Evolutionary conservation across 2,888 invertebrate genomes (phyloP), one percentile per base, ranked within the genome.

Genomic region (Galerucella pusilla): DNA sequence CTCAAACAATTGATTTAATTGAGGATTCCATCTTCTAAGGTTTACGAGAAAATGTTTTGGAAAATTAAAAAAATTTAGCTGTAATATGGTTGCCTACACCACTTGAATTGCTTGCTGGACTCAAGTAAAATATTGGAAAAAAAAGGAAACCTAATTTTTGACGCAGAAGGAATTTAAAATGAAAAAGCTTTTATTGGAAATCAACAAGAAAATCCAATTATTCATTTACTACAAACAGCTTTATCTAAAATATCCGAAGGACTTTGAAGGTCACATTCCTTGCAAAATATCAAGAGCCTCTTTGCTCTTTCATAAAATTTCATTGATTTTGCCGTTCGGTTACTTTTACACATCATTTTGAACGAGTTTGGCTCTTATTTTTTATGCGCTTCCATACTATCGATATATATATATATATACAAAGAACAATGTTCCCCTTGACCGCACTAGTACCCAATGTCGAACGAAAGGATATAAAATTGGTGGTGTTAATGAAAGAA

Each of bases 401-500:
- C 60, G 60, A 12, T n/a, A n/a, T n/a, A n/a, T n/a, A 3, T 28
- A 28, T 28, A 28, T 28, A 1, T 1, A 28, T 60, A 28, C 60
- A 28, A 60, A 60, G 14, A 52, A 20, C 11, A 12, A 60, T 60
- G 28, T 60, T 60, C 28, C 28, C 25, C 60, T 28, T 60, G 60
- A 60, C 60, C 60, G 4, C 25, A 11, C 9, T 6, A 20, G 12
- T 60, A 35, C 7, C 7, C 35, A 60, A 60, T 35, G 63, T 25
- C 63, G 10, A 42, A 28, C 42, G 16, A 63, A 63, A 42, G 7
- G 35, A 35, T 35, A 63, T 28, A 60, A 60, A 28, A 60, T 25
- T 20, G 60, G n/a, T 14, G 63, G 63, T 42, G 63, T 63, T 63
- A 45, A 63, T 63, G 63, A 35, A 63, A 63, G 42, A 35, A 42